These are phyloP conservation scores for Rhinichthys klamathensis DNA, from an alignment of 2,113 vertebrate genomes.

Conservation along the genomic window DNA sequence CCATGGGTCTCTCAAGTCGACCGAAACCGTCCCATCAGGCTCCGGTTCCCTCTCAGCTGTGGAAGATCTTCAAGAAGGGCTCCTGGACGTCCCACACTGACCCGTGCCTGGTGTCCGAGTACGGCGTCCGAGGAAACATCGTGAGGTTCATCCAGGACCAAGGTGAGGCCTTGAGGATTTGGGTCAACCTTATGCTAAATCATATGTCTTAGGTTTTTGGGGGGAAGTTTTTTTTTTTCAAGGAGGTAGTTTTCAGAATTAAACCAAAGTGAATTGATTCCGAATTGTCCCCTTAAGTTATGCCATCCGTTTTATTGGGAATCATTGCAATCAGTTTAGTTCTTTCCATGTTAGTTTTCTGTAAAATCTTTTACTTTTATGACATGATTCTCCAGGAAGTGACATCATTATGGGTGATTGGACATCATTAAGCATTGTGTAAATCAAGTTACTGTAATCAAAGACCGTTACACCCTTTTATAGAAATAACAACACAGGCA, in stretches of 20 bases:
- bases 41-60: slow-evolving; percentile 81
- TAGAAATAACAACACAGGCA: neutral
- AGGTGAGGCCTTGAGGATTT: slow-evolving; percentile 70
- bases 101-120: slow-evolving; percentile 83
- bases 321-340: neutral
- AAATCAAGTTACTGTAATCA: neutral
- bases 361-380: neutral
- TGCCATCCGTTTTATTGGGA: neutral
- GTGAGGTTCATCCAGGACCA: slow-evolving; percentile 84
- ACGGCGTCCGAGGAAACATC: slow-evolving; percentile 88
- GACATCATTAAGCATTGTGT: neutral
- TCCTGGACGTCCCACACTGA: slow-evolving; percentile 47
- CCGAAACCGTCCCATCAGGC: slow-evolving; percentile 62
- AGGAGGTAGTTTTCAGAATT: too few relatives aligned
- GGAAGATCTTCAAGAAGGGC: slow-evolving; percentile 82
- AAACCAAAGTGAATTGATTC: too few relatives aligned
- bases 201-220: neutral
- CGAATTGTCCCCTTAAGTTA: too few relatives aligned
- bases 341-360: neutral
- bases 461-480: neutral
- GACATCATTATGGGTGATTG: neutral
- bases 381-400: neutral
- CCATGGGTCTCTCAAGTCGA: slow-evolving; percentile 76
- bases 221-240: too few relatives aligned
- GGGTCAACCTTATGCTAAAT: neutral